A percentile compares a stretch with the other conserved stretches of the same genome.
phyloP scores from a whole-genome alignment of 2,888 invertebrate species.

The Helobdella robusta region DNA sequence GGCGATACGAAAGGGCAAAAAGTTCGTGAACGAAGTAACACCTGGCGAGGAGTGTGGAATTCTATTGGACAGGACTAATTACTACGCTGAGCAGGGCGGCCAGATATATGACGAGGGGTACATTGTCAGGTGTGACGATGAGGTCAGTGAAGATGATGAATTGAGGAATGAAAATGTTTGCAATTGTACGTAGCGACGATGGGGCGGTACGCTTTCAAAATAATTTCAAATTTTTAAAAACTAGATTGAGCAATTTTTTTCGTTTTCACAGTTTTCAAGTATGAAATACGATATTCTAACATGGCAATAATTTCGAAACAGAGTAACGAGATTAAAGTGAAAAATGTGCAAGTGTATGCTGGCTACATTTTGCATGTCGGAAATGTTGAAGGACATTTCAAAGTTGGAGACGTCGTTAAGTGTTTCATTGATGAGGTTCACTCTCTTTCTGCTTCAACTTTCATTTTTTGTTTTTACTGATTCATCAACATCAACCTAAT shows the following conservation, averaged over 20 bases:
- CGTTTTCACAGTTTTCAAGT: too few species aligned
- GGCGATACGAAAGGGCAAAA: constrained; percentile 68
- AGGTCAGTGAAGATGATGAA: constrained; percentile 50
- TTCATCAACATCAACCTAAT: neutral
- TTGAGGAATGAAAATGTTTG: too few species aligned
- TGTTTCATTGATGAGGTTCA: constrained; percentile 48
- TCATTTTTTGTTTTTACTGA: neutral
- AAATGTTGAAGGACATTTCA: constrained; percentile 64
- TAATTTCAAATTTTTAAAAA: too few species aligned
- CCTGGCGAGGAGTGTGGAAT: constrained; percentile 76
- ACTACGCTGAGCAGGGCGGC: constrained; percentile 98
- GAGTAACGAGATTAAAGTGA: constrained; percentile 73
- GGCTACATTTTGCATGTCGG: constrained; percentile 92
- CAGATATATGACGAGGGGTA: constrained; percentile 89
- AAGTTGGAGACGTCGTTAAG: constrained; percentile 72
- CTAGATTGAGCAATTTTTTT: too few species aligned
- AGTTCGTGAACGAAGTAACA: constrained; percentile 71
- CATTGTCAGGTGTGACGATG: constrained; percentile 57
- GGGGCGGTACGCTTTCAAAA: too few species aligned
- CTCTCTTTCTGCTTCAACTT: neutral
- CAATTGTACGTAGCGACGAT: too few species aligned
- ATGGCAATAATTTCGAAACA: too few species aligned
- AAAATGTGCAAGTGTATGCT: constrained; percentile 54
- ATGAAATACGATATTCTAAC: too few species aligned
- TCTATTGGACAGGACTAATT: constrained; percentile 78